Evolutionary conservation across 2,888 invertebrate genomes (phyloP), one percentile per base, ranked within the genome.

Genomic region (Ochlodes sylvanus): DNA sequence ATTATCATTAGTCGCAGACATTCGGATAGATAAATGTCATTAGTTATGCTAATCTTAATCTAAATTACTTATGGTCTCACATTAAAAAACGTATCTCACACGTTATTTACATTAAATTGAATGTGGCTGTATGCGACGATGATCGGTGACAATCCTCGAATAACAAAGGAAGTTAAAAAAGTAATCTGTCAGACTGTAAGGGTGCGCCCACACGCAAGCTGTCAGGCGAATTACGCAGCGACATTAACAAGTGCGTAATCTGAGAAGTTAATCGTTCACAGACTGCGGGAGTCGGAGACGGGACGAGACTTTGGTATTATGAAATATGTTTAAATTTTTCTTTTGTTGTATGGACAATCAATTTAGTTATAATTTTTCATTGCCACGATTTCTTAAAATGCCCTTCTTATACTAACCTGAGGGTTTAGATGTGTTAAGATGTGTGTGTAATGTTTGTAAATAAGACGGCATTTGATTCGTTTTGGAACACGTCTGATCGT

Each of bases 191-290:
- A 41, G 58, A 60, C 21, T 50, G 41, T 64, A 64, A 66, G 65
- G 65, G 58, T 58, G 58, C 57, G 65, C 19, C 65, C 65, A 65
- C 65, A 65, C 65, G 65, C 65, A 58, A 50, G 38, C 65, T 58
- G 58, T 64, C 65, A 41, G 52, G 50, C 58, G 65, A 58, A 65
- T 65, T 65, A 65, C 65, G 65, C 64, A 19, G 56, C 41, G 52
- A 17, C 52, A 65, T 58, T 58, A 41, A 65, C 50, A 52, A 57
- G 38, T 52, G 10, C 7, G 65, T 65, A 65, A 65, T 65, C 65
- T 65, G 65, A 65, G 65, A 52, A 50, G 32, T 42, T 57, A 60
- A 66, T 66, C 58, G 65, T 3, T 65, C 34, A 47, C 38, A 12
- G 15, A 21, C 54, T n/a, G 41, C 17, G 61, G 44, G 14, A 47